These are phyloP conservation scores for Anneissia japonica DNA, from an alignment of 35 echinoderm and acorn worm genomes.

Conservation along the genomic window DNA sequence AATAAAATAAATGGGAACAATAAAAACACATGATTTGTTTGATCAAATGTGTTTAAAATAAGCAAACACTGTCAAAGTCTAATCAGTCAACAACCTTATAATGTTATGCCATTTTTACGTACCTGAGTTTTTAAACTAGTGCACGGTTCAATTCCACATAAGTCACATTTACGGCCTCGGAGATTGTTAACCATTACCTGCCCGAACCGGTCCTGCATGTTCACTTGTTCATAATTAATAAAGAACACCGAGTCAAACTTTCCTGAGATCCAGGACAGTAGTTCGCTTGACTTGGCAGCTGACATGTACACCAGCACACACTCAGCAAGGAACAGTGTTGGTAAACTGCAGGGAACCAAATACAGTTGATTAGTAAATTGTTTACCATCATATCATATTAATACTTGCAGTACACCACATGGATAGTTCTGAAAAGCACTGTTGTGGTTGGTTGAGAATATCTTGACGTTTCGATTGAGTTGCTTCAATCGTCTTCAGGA, in stretches of 20 bases:
- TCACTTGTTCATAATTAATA: slow-evolving; percentile 90
- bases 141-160: slow-evolving; percentile 64
- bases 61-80: no score
- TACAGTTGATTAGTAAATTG: not conserved
- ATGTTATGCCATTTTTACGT: no score
- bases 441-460: no score
- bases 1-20: no score
- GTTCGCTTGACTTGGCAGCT: slow-evolving; percentile 46
- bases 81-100: no score
- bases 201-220: slow-evolving; percentile 86
- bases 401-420: no score
- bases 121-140: slow-evolving; percentile 77
- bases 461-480: no score
- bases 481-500: no score
- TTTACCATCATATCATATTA: not conserved
- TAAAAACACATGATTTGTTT: no score
- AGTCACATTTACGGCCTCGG: slow-evolving; percentile 33
- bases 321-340: slow-evolving; percentile 82
- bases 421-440: no score
- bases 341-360: slow-evolving; percentile 42
- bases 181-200: slow-evolving; percentile 86
- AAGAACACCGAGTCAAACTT: slow-evolving; percentile 46
- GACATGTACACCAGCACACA: slow-evolving; percentile 86
- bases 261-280: slow-evolving; percentile 48
- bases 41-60: no score